Evolutionary conservation across 2,113 vertebrate species (phyloP), one percentile per base, ranked within the genome.

Genomic region (Labrus mixtus): DNA sequence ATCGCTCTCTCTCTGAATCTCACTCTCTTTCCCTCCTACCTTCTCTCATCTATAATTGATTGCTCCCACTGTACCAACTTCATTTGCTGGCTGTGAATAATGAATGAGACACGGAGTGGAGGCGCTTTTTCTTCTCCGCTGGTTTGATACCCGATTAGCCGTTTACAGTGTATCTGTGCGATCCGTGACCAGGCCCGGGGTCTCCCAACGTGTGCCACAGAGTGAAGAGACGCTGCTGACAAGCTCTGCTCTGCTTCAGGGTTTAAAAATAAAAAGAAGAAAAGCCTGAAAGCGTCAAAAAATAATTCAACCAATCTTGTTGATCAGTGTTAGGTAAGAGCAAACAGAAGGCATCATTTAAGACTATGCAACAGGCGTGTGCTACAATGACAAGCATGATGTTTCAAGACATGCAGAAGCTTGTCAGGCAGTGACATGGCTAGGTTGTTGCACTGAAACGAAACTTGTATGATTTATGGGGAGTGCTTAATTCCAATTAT

Each of bases 11-110:
- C 76, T 79, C 75, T 82, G 83, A 59, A 73, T 60, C 50, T 48
- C 59, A n/a, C 72, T 62, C 73, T 64, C 46, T 48, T 56, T 74
- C 71, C 70, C 85, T 89, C 85, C 81, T 84, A 85, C 87, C 89
- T 86, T 84, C 84, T 78, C 91, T 92, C 92, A 94, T 94, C 63
- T 90, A 95, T 95, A 94, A 93, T 94, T 94, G 91, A 95, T 90
- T 76, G 84, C 88, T 93, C 90, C 91, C 90, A 92, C 91, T 90
- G 84, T 93, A 91, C 86, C 87, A 90, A 93, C 90, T 94, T 94
- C 89, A 94, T 94, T 93, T 93, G 91, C 90, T 87, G 81, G 64
- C 76, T 73, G 87, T 94, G 89, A 95, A 94, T 94, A 92, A 94
- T 94, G 87, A 91, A 95, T 94, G 91, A 94, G 91, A 91, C 85